Base-by-base conservation (phyloP, 2,888 invertebrate species). In the Endomychus coccineus region DNA sequence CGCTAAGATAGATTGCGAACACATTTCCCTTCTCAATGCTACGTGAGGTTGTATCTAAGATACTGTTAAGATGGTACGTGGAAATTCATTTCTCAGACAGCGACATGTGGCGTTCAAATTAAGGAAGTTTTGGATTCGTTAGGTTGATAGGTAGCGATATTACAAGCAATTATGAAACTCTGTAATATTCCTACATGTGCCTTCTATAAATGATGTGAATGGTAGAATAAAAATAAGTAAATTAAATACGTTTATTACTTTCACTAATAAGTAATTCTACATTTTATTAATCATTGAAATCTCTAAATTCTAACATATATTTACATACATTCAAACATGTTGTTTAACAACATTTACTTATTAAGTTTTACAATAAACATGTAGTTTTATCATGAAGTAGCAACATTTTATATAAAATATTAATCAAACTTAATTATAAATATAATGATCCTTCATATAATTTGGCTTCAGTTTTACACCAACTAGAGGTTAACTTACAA, bases 271-370 rank as follows among this genome's bases (percentile, higher is more conserved):
- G 45, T 49, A 46, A 46, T 42, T 47, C 51, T 53, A 54, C 53
- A 55, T 48, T 44, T 45, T 45, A 39, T 34, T 19, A 16, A 30
- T 37, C 42, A 43, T 50, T 48, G 48, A 49, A 49, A 33, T 46
- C 40, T 45, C 52, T 52, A 47, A 40, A 13, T 32, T 46, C 56
- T 55, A 58, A 59, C 58, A 59, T 56, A 52, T 59, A 59, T 58
- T 52, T 58, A 56, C 56, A 57, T 34, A 44, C 39, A 39, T 48
- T 53, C 52, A 56, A 52, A 36, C 34, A 43, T 48, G 46, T 54
- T 48, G 50, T 50, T 41, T 40, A 46, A 51, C 50, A 52, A 55
- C 52, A 51, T 48, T 49, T 40, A 54, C 48, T 25, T 31, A 29
- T 46, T 43, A 50, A 46, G 37, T 46, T 43, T 46, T 50, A 53